These are phyloP conservation scores for Sakesphorus luctuosus DNA, from an alignment of 2,113 vertebrate genomes.

Conservation along the genomic window DNA sequence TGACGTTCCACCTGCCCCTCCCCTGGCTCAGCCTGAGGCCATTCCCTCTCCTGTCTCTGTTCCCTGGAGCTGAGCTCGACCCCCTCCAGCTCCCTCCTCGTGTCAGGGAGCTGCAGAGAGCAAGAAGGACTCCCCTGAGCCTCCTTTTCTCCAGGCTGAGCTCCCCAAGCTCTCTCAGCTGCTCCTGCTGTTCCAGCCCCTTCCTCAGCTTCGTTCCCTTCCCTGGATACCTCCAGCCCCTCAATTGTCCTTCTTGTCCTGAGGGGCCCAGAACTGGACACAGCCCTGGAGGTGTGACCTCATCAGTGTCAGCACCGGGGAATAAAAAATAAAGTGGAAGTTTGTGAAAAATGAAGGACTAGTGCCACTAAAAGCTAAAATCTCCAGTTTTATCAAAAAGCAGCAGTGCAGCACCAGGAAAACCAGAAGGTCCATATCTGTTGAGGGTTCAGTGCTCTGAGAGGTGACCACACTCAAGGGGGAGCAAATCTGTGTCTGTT, in stretches of 20 bases:
- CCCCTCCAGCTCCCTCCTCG: not conserved
- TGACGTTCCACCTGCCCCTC: accelerated
- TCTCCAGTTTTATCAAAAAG: slow-evolving; percentile 14
- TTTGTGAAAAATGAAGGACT: not conserved
- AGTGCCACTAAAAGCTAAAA: not conserved
- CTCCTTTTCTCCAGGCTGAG: not conserved
- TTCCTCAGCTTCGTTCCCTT: not conserved
- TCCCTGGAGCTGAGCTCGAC: not conserved
- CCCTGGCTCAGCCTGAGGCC: not conserved
- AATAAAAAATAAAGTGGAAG: not conserved
- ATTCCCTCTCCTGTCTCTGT: not conserved
- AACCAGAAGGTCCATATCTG: not conserved
- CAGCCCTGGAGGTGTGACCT: accelerated
- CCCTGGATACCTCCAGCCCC: not conserved
- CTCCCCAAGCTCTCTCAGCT: not conserved
- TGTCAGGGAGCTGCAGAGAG: not conserved
- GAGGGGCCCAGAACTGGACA: not conserved
- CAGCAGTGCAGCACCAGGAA: not conserved
- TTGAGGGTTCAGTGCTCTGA: not conserved
- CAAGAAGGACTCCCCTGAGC: not conserved
- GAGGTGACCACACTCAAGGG: not conserved
- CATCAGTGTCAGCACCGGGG: not conserved
- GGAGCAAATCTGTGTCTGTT: not conserved
- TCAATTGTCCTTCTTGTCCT: not conserved
- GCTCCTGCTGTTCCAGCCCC: not conserved